Evolutionary conservation across 2,113 vertebrate genomes (phyloP), one percentile per base, ranked within the genome.

Genomic region (Trinectes maculatus): DNA sequence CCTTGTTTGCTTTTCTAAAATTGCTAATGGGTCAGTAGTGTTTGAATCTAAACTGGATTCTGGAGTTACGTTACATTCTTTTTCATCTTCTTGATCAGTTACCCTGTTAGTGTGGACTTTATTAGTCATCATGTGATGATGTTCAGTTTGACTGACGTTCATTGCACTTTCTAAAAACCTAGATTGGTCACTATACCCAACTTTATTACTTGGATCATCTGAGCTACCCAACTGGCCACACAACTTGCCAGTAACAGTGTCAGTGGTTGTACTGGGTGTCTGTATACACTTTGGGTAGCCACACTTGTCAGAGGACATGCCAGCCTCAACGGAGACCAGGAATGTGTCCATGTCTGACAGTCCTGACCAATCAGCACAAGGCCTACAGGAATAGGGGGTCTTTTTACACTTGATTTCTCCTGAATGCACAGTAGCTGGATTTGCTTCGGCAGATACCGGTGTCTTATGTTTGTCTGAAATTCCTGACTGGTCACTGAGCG

Each of bases 381-480:
- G 3, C 25, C 26, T 66, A 18, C 16, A 70, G 31, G 57, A 54
- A 61, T 24, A 26, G 1, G 6, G 9, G 3, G 37, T 56, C 29
- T 54, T 64, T 76, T 84, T 84, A 68, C 59, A 66, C 22, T 76
- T 83, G 15, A 77, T 47, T 21, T 71, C 15, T 58, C 18, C 79
- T 2, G 61, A 56, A 2, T 70, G 67, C 53, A 80, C 81, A 66
- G 66, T 24, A n/a, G n/a, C 5, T 13, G 43, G 19, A 47, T 42
- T 44, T 1, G 21, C 69, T 69, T 86, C 84, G 37, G 39, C 31
- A 48, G 62, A 24, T 51, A 58, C 18, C 15, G 12, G 19, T 26
- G 21, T 56, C 22, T 77, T 85, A 19, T 34, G 55, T 11, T 72
- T 87, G 5, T 84, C 81, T 25, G 10, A 33, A 16, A 51, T 36